Conservation (phyloP, 1,140 invertebrate genomes). For the Atta texana region DNA sequence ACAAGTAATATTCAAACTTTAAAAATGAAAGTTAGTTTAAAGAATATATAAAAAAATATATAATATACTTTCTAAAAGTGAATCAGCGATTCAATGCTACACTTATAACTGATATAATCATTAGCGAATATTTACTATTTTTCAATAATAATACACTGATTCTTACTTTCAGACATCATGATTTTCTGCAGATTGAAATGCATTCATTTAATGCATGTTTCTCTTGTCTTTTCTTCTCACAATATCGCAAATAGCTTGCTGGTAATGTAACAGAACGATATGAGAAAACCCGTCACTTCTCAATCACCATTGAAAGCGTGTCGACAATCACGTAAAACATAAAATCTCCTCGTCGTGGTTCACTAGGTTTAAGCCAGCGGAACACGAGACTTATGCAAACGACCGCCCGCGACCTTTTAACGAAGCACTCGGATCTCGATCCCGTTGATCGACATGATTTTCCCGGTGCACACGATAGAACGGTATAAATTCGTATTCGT, state of each 20-base stretch:
- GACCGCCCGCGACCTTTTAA: constrained; percentile 32
- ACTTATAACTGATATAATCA: no score
- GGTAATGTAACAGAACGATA: constrained; percentile 61
- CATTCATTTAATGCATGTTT: constrained; percentile 44
- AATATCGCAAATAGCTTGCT: constrained; percentile 56
- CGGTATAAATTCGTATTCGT: constrained; percentile 12
- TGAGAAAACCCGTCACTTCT: constrained; percentile 38
- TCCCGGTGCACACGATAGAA: constrained; percentile 11
- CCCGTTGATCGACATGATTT: constrained; percentile 64
- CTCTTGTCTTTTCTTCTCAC: constrained; percentile 26
- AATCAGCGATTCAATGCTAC: no score
- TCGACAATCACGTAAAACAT: constrained; percentile 49
- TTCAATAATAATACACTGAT: no score
- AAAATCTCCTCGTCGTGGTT: constrained; percentile 46
- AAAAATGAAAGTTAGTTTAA: no score
- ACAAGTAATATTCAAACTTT: no score
- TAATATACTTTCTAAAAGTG: no score
- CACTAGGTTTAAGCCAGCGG: constrained; percentile 20
- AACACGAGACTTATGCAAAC: constrained; percentile 34
- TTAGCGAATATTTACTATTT: no score
- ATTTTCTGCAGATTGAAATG: no score
- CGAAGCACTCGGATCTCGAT: constrained; percentile 47
- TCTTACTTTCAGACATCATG: no score
- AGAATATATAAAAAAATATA: no score
- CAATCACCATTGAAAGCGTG: constrained; percentile 54